Base-by-base conservation (phyloP, 1,140 invertebrate species). In the Calosoma granatense region DNA sequence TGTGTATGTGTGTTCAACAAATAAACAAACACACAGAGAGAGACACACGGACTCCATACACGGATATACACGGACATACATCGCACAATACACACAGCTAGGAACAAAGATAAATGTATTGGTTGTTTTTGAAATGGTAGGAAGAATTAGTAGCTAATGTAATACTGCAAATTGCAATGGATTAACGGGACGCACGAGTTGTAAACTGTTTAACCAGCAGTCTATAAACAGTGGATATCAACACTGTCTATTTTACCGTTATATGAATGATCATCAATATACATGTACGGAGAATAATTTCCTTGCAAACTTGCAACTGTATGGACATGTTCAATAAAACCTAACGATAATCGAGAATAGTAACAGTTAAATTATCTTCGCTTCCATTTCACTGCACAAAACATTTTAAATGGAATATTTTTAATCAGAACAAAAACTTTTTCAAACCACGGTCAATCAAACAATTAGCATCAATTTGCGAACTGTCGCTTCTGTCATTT, bases 81-180 rank as follows among this genome's bases (percentile, higher is more conserved):
- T n/a, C n/a, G n/a, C n/a, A n/a, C n/a, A n/a, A n/a, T n/a, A n/a
- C n/a, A n/a, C n/a, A n/a, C n/a, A n/a, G n/a, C 26, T 36, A 36
- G 26, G n/a, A 9, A 36, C 26, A 36, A 36, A 36, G 26, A 36
- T 36, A 36, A 36, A 36, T 36, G 26, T 36, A 36, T 36, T 36
- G 26, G 26, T 36, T 36, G 26, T 36, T 36, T 36, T 36, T 47
- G 41, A 47, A 47, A 47, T 47, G 41, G 6, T 17, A 17, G 17
- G 41, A 47, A 47, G 41, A 47, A 47, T 47, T 47, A 47, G 41
- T 47, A 47, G 41, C 41, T 47, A 47, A 47, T 47, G 41, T 47
- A 47, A 47, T 17, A 17, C 15, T 47, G 41, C 41, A 47, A 47
- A 47, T 47, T 47, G 41, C 41, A 47, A 47, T 47, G 41, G 41